Conservation (phyloP, 2,888 invertebrate species). For the Cremastinae sp. region DNA sequence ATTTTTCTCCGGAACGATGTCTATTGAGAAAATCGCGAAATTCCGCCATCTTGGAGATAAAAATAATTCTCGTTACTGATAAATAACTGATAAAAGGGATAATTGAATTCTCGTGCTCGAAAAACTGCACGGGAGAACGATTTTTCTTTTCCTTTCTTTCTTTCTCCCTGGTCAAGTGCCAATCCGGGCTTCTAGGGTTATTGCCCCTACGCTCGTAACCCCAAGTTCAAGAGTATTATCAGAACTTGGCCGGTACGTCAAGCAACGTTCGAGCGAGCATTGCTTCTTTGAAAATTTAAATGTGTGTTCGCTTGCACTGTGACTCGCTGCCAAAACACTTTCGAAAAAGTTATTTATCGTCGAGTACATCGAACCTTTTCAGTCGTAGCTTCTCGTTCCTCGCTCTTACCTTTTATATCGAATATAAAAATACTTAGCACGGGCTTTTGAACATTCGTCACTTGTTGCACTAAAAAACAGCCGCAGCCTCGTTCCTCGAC, state of each 20-base stretch:
- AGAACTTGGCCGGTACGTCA: conserved; percentile 48
- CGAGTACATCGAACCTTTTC: conserved; percentile 39
- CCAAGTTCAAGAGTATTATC: conserved; percentile 59
- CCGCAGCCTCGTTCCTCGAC: conserved; percentile 15
- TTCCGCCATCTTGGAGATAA: no score
- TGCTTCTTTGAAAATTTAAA: conserved; percentile 5
- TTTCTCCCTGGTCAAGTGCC: conserved; percentile 1
- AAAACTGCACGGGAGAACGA: no score
- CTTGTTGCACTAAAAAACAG: no score
- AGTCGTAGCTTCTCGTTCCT: neutral
- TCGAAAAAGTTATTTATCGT: conserved; percentile 55
- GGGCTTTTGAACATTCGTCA: no score
- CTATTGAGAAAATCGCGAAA: no score
- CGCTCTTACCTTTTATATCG: neutral
- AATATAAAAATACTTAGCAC: no score
- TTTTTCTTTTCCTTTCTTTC: neutral
- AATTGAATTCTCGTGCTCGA: no score
- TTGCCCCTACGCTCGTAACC: conserved; percentile 37
- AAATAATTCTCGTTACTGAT: no score
- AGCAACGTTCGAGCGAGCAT: conserved; percentile 7
- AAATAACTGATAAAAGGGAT: no score
- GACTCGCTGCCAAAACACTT: conserved; percentile 55
- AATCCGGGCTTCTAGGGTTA: conserved; percentile 24
- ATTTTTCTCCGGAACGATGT: no score
- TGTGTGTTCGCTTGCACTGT: conserved; percentile 2